Conservation (phyloP, 2,797 vertebrate genomes). For the Rhinogobio ventralis region DNA sequence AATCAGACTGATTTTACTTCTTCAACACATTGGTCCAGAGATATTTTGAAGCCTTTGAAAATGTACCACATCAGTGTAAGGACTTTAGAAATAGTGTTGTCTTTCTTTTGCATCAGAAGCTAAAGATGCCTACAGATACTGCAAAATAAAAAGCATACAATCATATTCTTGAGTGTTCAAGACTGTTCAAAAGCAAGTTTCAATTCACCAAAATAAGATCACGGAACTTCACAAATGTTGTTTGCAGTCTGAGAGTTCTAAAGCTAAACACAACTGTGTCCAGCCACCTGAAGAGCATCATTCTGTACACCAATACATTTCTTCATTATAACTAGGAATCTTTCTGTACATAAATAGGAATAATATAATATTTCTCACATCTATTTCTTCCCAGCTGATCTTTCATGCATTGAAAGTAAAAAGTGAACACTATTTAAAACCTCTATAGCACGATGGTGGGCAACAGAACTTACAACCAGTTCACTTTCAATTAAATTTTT, state of each 20-base stretch:
- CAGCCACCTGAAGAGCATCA: slow-evolving; percentile 54
- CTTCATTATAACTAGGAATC: slow-evolving; percentile 24
- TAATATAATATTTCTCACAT: slow-evolving; percentile 35
- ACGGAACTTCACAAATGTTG: slow-evolving; percentile 40
- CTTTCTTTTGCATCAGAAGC: neutral
- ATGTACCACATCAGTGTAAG: neutral
- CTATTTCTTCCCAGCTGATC: slow-evolving; percentile 31
- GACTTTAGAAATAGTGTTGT: slow-evolving; percentile 3
- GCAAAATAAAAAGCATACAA: slow-evolving; percentile 23
- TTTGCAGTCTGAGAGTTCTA: slow-evolving; percentile 48
- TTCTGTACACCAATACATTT: slow-evolving; percentile 56
- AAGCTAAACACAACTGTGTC: slow-evolving; percentile 59
- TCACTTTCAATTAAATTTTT: neutral
- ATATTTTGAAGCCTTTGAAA: neutral
- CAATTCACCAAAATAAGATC: slow-evolving; percentile 18
- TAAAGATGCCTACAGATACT: neutral
- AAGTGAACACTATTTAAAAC: slow-evolving; percentile 55
- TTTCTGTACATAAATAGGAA: slow-evolving; percentile 51
- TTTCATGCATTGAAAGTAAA: slow-evolving; percentile 50
- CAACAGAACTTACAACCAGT: slow-evolving; percentile 49
- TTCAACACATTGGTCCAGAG: neutral
- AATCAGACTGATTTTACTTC: neutral
- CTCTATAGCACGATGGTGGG: slow-evolving; percentile 57
- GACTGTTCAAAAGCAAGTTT: slow-evolving; percentile 24
- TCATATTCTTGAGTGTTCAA: slow-evolving; percentile 22